Conservation (phyloP, 2,113 vertebrate species). For the Heliornis fulica region DNA sequence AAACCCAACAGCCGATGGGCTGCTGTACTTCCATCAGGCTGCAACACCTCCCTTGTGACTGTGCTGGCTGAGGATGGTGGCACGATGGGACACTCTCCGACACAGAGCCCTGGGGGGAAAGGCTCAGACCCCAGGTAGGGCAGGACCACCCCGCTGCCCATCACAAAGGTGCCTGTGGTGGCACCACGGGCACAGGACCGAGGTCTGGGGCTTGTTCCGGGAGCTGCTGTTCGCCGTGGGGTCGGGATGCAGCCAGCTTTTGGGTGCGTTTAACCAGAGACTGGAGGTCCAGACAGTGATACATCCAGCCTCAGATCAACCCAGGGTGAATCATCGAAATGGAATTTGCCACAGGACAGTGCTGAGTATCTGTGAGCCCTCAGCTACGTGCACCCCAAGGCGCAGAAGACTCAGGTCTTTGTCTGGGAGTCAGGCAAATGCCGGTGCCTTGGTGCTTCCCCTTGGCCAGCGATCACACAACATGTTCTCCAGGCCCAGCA, state of each 20-base stretch:
- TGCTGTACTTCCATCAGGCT: not conserved
- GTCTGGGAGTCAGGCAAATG: not conserved
- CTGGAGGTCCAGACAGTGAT: not conserved
- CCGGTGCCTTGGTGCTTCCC: not conserved
- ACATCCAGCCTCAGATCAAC: not conserved
- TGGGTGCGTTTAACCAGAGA: not conserved
- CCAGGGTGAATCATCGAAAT: not conserved
- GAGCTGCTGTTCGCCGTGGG: not conserved
- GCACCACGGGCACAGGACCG: accelerated
- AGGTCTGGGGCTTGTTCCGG: not conserved
- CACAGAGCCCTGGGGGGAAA: not conserved
- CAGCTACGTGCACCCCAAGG: accelerated
- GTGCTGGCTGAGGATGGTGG: accelerated
- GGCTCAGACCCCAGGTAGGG: accelerated
- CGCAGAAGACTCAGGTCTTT: not conserved
- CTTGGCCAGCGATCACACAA: not conserved
- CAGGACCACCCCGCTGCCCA: not conserved
- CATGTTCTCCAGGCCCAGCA: accelerated
- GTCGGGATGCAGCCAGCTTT: not conserved
- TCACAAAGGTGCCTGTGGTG: not conserved
- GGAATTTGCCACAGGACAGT: not conserved
- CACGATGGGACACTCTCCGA: accelerated
- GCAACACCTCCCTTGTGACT: not conserved
- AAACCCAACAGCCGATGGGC: not conserved
- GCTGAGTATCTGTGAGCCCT: not conserved